Evolutionary conservation across 2,888 invertebrate species (phyloP).

Genomic region (Leptinotarsa juncta): DNA sequence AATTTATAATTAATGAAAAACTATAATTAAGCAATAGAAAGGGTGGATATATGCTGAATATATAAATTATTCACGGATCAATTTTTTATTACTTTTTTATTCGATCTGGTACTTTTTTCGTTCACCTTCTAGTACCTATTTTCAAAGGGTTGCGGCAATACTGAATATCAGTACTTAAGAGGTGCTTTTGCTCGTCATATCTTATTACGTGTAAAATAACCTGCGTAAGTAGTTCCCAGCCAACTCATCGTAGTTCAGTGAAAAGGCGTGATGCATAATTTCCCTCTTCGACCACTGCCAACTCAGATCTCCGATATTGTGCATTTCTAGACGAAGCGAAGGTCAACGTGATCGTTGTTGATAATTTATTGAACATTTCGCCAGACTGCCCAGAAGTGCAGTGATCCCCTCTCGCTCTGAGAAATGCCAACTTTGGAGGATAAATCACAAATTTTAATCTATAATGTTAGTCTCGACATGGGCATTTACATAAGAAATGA

Average conservation of each 20-base stretch:
- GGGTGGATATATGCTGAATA: no score
- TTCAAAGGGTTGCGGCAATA: no score
- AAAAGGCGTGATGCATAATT: slow-evolving; percentile 35
- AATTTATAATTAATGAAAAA: no score
- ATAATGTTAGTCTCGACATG: slow-evolving; percentile 55
- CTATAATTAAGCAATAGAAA: no score
- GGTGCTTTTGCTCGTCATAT: not conserved
- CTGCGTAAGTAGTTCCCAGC: slow-evolving; percentile 12
- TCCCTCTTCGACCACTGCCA: slow-evolving; percentile 42
- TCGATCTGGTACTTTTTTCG: no score
- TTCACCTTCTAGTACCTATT: no score
- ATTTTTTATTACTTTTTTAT: no score
- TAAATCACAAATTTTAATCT: slow-evolving; percentile 54
- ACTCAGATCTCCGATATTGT: slow-evolving; percentile 51
- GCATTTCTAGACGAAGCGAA: slow-evolving; percentile 49
- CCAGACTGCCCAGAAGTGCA: slow-evolving; percentile 44
- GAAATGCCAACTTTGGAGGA: slow-evolving; percentile 39
- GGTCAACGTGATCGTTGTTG: slow-evolving; percentile 52
- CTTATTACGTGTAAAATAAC: slow-evolving; percentile 1
- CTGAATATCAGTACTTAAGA: no score
- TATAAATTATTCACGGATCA: no score
- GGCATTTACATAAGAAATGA: slow-evolving; percentile 35
- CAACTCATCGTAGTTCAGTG: slow-evolving; percentile 3
- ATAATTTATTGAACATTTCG: slow-evolving; percentile 52
- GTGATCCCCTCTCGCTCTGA: slow-evolving; percentile 38